Evolutionary conservation across 2,797 vertebrate species (phyloP).

Genomic region (Falco novaeseelandiae): DNA sequence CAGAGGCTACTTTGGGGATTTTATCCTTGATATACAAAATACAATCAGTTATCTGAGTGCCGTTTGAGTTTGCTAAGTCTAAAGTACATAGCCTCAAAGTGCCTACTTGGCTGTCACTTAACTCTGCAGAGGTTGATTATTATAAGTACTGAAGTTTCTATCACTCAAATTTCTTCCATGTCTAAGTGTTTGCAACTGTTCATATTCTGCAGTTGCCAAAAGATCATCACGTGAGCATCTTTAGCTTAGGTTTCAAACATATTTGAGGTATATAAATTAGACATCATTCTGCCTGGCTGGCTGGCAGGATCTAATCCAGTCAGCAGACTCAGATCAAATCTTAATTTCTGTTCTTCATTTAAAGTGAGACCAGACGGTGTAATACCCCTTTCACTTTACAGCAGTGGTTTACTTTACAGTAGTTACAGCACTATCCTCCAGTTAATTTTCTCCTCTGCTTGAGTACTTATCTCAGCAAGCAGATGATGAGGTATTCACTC

Average conservation of each 20-base stretch:
- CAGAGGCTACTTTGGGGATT: neutral
- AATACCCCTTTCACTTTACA: slow-evolving; percentile 12
- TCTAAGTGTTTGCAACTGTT: slow-evolving; percentile 14
- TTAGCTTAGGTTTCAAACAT: slow-evolving; percentile 27
- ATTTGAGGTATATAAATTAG: slow-evolving; percentile 45
- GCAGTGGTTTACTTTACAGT: neutral
- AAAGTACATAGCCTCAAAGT: neutral
- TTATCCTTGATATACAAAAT: neutral
- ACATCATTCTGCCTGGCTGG: neutral
- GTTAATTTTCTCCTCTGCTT: slow-evolving; percentile 18
- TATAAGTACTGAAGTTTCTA: neutral
- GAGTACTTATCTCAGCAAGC: slow-evolving; percentile 13
- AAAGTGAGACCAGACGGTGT: neutral
- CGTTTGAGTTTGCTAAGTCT: neutral
- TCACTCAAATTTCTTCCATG: neutral
- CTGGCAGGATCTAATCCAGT: neutral
- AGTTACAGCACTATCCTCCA: neutral
- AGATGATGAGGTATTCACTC: neutral
- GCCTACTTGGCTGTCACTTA: neutral
- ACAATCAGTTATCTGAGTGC: neutral
- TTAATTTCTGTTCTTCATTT: slow-evolving; percentile 36
- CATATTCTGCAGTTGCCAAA: slow-evolving; percentile 5
- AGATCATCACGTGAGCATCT: neutral
- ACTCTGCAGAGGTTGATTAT: neutral
- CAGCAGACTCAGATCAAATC: slow-evolving; percentile 20